Evolutionary conservation across 2,888 invertebrate species (phyloP).

Genomic region (Pollenia angustigena): DNA sequence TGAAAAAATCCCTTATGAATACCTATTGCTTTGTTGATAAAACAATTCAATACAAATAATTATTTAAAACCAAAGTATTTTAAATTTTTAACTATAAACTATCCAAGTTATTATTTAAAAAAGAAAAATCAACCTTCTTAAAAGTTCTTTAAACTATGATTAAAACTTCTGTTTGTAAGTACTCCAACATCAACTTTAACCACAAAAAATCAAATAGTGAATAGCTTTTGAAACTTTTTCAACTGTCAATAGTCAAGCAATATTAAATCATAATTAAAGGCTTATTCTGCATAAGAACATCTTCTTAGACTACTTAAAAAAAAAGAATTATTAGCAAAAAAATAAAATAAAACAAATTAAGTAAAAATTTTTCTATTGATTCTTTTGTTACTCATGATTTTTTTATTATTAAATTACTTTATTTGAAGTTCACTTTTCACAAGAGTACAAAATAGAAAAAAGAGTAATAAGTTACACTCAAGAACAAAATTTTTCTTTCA

Average conservation of each 20-base stretch:
- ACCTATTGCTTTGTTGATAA: no score
- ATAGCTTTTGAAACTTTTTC: constrained; percentile 34
- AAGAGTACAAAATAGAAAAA: constrained; percentile 26
- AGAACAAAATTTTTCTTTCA: constrained; percentile 56
- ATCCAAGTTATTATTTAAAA: no score
- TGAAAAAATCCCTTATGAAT: no score
- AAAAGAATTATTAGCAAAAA: constrained; percentile 11
- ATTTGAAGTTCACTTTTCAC: constrained; percentile 60
- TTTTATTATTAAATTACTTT: constrained; percentile 70
- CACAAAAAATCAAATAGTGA: constrained; percentile 1
- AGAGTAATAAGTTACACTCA: constrained; percentile 61
- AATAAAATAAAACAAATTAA: neutral
- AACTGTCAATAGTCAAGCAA: constrained; percentile 43
- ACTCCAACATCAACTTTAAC: neutral
- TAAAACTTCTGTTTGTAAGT: constrained; percentile 14
- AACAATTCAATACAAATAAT: no score
- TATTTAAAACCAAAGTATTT: no score
- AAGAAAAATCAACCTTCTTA: neutral
- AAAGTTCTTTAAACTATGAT: neutral
- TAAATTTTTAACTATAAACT: no score
- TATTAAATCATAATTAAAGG: constrained; percentile 59
- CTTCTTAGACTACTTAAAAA: constrained; percentile 43
- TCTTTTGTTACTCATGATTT: constrained; percentile 58
- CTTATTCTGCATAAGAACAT: constrained; percentile 37
- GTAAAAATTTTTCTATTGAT: constrained; percentile 46